A percentile compares a stretch with the other conserved stretches of the same genome.
These are phyloP conservation scores for Conger conger DNA, from an alignment of 2,113 vertebrate species.

Conservation along the genomic window DNA sequence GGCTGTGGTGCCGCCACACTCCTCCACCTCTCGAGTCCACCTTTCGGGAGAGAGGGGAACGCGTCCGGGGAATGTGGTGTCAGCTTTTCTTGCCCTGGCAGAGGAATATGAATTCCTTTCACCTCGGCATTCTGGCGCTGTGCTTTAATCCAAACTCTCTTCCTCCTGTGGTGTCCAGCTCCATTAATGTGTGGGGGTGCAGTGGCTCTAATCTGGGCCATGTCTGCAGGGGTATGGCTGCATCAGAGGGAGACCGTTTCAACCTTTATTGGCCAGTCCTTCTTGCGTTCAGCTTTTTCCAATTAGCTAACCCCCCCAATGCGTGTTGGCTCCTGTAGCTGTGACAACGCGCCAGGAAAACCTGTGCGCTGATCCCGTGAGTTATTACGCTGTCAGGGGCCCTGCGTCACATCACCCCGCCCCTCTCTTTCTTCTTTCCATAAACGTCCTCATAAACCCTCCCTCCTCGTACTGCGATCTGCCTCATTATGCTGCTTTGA, in stretches of 20 bases:
- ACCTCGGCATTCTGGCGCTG: background rate
- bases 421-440: constrained; percentile 36
- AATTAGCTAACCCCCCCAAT: constrained; percentile 34
- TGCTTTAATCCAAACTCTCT: background rate
- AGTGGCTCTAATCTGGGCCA: background rate
- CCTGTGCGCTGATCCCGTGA: constrained; percentile 27
- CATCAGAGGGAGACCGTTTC: constrained; percentile 5
- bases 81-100: background rate
- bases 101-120: background rate
- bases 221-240: background rate
- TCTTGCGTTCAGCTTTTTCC: constrained; percentile 47
- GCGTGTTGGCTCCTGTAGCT: constrained; percentile 29
- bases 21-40: background rate
- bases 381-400: constrained; percentile 38
- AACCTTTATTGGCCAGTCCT: constrained; percentile 11
- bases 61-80: background rate
- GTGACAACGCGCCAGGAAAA: constrained; percentile 37
- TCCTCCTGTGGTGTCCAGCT: background rate
- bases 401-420: constrained; percentile 30
- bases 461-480: constrained; percentile 37
- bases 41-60: background rate
- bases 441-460: constrained; percentile 52
- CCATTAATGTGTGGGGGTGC: background rate
- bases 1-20: background rate
- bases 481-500: constrained; percentile 53